phyloP scores from a whole-genome alignment of 2,797 vertebrate species.

The Onychomys arenicola region DNA sequence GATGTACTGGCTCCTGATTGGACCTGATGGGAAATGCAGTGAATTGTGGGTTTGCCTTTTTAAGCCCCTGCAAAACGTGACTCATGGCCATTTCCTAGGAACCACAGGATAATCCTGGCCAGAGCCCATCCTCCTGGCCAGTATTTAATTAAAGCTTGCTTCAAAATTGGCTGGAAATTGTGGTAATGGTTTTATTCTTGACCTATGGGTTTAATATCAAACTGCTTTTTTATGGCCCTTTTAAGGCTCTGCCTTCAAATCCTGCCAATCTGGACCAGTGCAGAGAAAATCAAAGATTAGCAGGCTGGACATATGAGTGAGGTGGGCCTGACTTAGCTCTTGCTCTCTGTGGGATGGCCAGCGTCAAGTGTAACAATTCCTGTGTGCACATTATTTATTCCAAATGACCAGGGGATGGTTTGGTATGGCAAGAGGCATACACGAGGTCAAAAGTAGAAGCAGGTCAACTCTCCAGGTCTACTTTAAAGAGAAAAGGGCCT shows the following conservation, averaged over 20 bases:
- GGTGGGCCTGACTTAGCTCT: background rate
- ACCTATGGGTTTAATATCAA: background rate
- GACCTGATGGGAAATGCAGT: background rate
- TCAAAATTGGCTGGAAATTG: background rate
- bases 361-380: background rate
- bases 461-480: conserved; percentile 54
- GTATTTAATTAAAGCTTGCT: background rate
- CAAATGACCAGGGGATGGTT: conserved; percentile 63
- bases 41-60: background rate
- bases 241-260: background rate
- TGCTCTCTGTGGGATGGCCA: background rate
- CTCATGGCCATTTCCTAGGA: background rate
- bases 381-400: conserved; percentile 21
- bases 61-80: background rate
- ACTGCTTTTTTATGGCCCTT: background rate
- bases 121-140: background rate
- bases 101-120: background rate
- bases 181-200: background rate
- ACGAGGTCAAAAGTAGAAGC: conserved; percentile 70
- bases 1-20: background rate
- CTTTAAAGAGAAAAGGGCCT: conserved; percentile 69
- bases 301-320: background rate
- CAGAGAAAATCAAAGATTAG: background rate
- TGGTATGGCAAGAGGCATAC: conserved; percentile 39
- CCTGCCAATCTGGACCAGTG: background rate